Evolutionary conservation across 2,888 invertebrate species (phyloP).

Genomic region (Trileptium ribeirensis): DNA sequence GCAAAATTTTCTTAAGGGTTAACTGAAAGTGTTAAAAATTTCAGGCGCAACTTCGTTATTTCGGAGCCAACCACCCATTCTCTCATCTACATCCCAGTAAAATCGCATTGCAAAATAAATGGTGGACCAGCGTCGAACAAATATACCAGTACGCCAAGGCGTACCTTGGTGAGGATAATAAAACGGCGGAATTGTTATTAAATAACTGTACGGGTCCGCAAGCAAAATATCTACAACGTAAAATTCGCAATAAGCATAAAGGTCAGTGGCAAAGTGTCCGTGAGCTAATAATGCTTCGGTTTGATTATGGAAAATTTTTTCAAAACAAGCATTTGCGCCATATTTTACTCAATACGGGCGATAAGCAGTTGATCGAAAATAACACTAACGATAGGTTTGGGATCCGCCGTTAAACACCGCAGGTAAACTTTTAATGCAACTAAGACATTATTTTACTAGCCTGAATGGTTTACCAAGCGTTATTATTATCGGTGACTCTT

Average conservation of each 20-base stretch:
- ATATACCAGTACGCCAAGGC: not conserved
- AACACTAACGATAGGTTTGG: not conserved
- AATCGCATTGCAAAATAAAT: not conserved
- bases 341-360: not conserved
- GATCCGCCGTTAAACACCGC: not conserved
- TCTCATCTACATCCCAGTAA: not conserved
- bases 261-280: not conserved
- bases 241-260: not conserved
- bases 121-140: not conserved
- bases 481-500: not conserved
- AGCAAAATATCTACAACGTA: not conserved
- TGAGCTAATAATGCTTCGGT: not conserved
- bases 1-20: not conserved
- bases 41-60: not conserved
- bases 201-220: not conserved
- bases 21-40: not conserved
- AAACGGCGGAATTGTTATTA: not conserved
- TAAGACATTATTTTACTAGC: not conserved
- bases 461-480: not conserved
- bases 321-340: not conserved
- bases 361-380: not conserved
- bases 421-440: not conserved
- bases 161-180: not conserved
- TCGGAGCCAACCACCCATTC: not conserved
- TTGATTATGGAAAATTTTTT: not conserved